Evolutionary conservation across 1,140 invertebrate species (phyloP).

Genomic region (Scylla paramamosain): DNA sequence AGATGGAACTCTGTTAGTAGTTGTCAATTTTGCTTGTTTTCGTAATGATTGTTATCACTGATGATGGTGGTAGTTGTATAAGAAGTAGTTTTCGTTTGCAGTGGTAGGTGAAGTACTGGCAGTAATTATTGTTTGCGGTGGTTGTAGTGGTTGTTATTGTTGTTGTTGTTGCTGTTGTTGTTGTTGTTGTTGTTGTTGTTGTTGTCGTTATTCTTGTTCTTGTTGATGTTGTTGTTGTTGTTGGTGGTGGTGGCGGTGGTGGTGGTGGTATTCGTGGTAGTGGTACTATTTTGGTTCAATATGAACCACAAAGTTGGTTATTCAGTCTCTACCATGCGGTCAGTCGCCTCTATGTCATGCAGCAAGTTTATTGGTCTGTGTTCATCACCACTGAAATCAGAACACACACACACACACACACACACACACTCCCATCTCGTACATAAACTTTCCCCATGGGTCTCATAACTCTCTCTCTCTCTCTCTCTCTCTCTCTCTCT

Average conservation of each 20-base stretch:
- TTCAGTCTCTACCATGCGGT: neutral
- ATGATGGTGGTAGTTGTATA: neutral
- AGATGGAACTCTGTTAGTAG: no score
- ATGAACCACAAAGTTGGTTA: neutral
- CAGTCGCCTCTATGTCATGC: neutral
- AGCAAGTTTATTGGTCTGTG: neutral
- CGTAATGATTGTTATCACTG: neutral
- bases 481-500: no score
- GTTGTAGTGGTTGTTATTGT: neutral
- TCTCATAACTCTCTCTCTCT: neutral
- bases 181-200: neutral
- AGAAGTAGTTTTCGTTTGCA: neutral
- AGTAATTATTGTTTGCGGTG: neutral
- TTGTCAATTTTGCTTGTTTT: neutral
- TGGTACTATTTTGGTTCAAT: neutral
- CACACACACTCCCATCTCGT: neutral
- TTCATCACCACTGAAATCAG: neutral
- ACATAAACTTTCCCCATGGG: neutral
- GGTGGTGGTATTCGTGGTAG: neutral
- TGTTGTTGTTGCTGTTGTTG: neutral
- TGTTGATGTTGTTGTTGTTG: neutral
- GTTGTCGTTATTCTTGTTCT: neutral
- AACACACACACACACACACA: conserved; percentile 7
- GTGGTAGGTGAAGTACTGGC: neutral
- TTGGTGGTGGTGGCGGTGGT: neutral